phyloP scores from a whole-genome alignment of 53 echinoderm and acorn worm species.

The Holothuria leucospilota region DNA sequence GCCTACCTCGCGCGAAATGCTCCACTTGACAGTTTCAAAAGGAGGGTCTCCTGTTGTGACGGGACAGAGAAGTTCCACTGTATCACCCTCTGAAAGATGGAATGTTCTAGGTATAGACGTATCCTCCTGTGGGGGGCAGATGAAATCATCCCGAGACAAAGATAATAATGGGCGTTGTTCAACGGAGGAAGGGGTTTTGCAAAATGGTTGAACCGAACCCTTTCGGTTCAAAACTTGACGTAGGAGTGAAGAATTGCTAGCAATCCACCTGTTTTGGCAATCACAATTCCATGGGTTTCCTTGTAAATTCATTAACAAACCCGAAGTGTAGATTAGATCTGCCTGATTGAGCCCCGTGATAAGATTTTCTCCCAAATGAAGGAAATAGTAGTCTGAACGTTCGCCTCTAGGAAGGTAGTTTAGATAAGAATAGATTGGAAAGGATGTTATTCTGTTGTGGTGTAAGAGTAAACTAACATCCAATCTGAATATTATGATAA shows the following conservation, averaged over 20 bases:
- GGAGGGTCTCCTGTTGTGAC: neutral
- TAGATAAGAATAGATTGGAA: too few species aligned
- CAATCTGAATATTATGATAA: too few species aligned
- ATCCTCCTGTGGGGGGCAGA: neutral
- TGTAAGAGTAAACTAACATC: neutral
- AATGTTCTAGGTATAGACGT: neutral
- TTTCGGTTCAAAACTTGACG: neutral
- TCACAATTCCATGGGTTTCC: constrained; percentile 28
- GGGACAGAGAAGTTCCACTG: neutral
- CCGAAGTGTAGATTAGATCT: neutral
- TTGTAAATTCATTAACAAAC: neutral
- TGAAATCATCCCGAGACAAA: neutral
- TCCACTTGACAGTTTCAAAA: neutral
- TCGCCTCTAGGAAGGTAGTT: too few species aligned
- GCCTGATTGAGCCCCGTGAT: neutral
- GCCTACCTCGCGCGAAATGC: neutral
- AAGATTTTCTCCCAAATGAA: neutral
- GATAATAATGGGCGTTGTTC: neutral
- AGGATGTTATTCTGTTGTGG: too few species aligned
- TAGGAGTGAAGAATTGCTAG: neutral
- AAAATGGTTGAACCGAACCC: neutral
- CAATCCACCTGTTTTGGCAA: neutral
- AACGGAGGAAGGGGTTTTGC: neutral
- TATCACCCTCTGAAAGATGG: neutral
- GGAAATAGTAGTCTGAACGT: too few species aligned